Evolutionary conservation across 2,797 vertebrate genomes (phyloP).

Genomic region (Leucoraja ocellata): DNA sequence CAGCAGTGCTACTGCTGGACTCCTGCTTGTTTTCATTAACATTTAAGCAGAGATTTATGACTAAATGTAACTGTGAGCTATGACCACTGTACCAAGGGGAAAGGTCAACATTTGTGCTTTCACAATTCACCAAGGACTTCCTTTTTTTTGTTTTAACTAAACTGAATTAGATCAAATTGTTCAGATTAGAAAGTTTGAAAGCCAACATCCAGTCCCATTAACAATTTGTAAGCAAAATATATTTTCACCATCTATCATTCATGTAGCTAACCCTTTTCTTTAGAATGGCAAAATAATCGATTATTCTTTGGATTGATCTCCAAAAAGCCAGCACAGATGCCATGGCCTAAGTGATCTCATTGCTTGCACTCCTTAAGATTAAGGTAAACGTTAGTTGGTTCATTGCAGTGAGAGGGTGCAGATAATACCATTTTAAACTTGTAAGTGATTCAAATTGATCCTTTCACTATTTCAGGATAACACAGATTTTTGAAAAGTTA

Average conservation of each 20-base stretch:
- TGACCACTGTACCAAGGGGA: not conserved
- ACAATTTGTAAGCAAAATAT: not conserved
- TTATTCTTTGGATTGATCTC: no score
- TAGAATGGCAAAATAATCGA: not conserved
- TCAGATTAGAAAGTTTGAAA: not conserved
- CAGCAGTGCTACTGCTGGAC: not conserved
- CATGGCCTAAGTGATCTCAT: no score
- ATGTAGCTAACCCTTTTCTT: not conserved
- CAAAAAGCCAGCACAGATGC: no score
- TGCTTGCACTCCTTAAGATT: not conserved
- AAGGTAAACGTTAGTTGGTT: not conserved
- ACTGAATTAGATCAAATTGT: not conserved
- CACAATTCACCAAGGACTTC: not conserved
- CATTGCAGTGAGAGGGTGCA: not conserved
- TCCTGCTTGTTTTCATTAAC: not conserved
- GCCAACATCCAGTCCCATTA: not conserved
- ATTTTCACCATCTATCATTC: not conserved
- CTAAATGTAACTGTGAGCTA: not conserved
- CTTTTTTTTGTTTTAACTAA: not conserved
- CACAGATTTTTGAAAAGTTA: not conserved
- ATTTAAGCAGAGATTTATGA: not conserved
- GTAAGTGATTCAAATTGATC: not conserved
- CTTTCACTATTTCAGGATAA: not conserved
- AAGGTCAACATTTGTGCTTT: not conserved
- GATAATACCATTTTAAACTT: not conserved